phyloP scores from a whole-genome alignment of 2,113 vertebrate species.

The Xiphophorus maculatus region DNA sequence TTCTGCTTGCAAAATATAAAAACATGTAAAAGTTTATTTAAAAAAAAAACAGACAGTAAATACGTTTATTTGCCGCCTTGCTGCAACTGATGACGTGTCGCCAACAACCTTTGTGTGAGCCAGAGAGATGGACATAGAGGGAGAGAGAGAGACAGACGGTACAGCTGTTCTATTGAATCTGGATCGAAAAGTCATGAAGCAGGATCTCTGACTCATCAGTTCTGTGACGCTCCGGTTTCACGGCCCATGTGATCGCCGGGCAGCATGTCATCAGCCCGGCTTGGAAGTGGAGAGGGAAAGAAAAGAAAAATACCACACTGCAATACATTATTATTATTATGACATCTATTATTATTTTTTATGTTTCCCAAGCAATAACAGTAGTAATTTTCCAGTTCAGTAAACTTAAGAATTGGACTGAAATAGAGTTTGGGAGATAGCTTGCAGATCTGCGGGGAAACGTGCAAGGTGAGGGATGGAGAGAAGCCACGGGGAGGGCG shows the following conservation, averaged over 20 bases:
- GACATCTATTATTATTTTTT: constrained; percentile 9
- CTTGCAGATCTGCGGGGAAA: not conserved
- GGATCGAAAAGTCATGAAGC: constrained; percentile 75
- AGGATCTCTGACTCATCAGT: constrained; percentile 80
- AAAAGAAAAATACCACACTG: not conserved
- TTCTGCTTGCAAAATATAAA: not conserved
- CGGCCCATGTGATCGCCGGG: constrained; percentile 60
- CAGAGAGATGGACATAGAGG: constrained; percentile 1
- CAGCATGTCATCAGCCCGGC: constrained; percentile 60
- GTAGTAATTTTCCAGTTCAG: constrained; percentile 32
- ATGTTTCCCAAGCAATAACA: constrained; percentile 7
- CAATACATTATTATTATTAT: constrained; percentile 20
- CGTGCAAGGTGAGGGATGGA: constrained; percentile 20
- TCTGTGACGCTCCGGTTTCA: constrained; percentile 69
- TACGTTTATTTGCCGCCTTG: constrained; percentile 52
- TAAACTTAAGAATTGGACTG: constrained; percentile 32
- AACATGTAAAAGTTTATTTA: not conserved
- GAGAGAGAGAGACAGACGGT: constrained; percentile 42
- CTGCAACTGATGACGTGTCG: constrained; percentile 62
- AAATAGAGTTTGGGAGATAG: constrained; percentile 24
- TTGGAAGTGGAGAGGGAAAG: not conserved
- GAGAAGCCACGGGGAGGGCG: not conserved
- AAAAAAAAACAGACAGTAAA: constrained; percentile 34
- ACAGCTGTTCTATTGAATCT: constrained; percentile 77
- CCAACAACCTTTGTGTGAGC: constrained; percentile 59